Evolutionary conservation across 1,140 invertebrate genomes (phyloP), one percentile per base, ranked within the genome.

Genomic region (Trachelipus rathkii): DNA sequence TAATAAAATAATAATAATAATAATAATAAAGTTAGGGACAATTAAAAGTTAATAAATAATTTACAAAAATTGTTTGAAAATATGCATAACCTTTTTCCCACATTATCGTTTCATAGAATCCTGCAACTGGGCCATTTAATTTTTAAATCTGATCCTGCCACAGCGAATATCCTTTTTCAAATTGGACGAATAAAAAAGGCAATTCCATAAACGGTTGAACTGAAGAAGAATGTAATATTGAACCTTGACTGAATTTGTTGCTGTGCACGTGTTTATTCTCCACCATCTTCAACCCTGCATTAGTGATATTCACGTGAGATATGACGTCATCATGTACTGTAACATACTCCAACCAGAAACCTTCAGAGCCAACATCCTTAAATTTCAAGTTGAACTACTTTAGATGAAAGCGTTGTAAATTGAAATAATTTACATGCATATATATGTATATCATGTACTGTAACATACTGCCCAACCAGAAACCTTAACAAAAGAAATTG

Each of bases 301-400:
- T 90, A 79, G 92, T 93, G 82, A 97, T 93, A 87, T 97, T 97
- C 79, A 97, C 92, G 87, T 95, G 94, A 82, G 94, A 95, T 84
- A 96, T 93, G 53, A 97, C 93, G 84, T 95, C 93, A 82, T 95
- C 94, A 85, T 95, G 92, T 11, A 93, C 89, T 0, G 93, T 96
- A 73, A 95, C 46, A 50, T 50, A 50, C 15, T 50, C 46, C 46
- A 15, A 50, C 46, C 9, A 50, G 46, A 50, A 50, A 50, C 46
- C 46, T 50, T 10, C n/a, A n/a, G n/a, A n/a, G n/a, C n/a, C n/a
- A n/a, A n/a, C n/a, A n/a, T n/a, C n/a, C n/a, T n/a, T n/a, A n/a
- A n/a, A n/a, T n/a, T n/a, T n/a, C n/a, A n/a, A n/a, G n/a, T n/a
- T n/a, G n/a, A n/a, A n/a, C n/a, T n/a, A n/a, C n/a, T n/a, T n/a